phyloP scores from a whole-genome alignment of 2,113 vertebrate species.

The Marmota flaviventris region DNA sequence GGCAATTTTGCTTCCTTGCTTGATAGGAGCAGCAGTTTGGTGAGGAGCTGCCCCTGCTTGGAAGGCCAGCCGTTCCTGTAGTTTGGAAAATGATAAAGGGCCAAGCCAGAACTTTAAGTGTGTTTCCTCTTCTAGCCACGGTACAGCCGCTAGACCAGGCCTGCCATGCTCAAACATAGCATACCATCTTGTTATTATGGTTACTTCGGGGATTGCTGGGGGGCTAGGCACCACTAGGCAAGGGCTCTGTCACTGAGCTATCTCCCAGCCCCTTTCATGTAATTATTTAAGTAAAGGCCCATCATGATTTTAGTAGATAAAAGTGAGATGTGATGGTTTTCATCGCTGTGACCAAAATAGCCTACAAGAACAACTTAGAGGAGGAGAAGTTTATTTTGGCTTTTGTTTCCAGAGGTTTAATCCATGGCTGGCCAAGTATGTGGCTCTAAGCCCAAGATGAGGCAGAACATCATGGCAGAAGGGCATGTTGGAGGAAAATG shows the following conservation, averaged over 20 bases:
- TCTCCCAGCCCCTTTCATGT: too few relatives aligned
- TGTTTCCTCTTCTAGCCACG: too few relatives aligned
- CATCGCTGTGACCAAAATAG: too few relatives aligned
- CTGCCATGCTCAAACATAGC: neutral
- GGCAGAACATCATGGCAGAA: too few relatives aligned
- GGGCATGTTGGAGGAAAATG: too few relatives aligned
- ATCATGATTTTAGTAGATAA: neutral
- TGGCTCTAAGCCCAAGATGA: too few relatives aligned
- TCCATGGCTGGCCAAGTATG: too few relatives aligned
- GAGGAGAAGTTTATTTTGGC: too few relatives aligned
- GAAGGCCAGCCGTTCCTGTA: too few relatives aligned
- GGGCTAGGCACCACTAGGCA: neutral
- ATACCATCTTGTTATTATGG: neutral
- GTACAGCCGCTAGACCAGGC: fast-evolving
- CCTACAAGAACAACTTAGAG: too few relatives aligned
- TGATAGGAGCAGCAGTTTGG: neutral
- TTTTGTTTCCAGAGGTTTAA: too few relatives aligned
- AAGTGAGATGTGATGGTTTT: neutral
- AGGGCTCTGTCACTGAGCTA: neutral
- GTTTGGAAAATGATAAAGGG: fast-evolving
- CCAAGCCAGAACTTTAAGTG: neutral
- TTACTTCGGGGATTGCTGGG: neutral
- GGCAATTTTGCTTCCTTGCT: neutral
- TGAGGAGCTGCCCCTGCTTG: neutral
- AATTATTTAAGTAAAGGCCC: neutral